Evolutionary conservation across 1,140 invertebrate genomes (phyloP), one percentile per base, ranked within the genome.

Genomic region (Archegozetes longisetosus): DNA sequence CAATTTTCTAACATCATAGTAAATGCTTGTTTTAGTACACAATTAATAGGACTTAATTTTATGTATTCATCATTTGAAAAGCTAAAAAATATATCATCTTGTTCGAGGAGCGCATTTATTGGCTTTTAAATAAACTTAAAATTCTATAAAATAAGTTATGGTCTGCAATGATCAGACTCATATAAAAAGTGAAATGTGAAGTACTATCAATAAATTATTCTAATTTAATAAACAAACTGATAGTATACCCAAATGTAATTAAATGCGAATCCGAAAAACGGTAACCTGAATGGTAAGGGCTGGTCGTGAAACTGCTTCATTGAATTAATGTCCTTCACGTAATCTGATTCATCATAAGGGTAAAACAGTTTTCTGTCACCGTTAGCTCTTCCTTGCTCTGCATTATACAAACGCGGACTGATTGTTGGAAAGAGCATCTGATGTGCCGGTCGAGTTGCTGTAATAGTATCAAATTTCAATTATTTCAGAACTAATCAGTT

Each of bases 231-330:
- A 40, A 40, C 17, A 9, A 40, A 40, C 17, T 40, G 17, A 40
- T 40, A 78, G 0, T 88, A 88, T 2, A 88, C 67, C 72, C 88
- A 79, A 0, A 90, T 91, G 66, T 95, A 94, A 73, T 93, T 93
- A 68, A 84, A 93, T 64, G 88, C 78, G 66, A 93, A 93, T 0
- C 90, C 90, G 68, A 84, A 93, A 74, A 91, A 94, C 0, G 90
- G 90, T 50, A 93, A 71, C 65, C 91, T 86, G 67, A 93, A 94
- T n/a, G 60, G 64, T 22, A 70, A 61, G 26, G 71, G 66, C 25
- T 64, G 58, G 61, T 70, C 69, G 53, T 72, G 61, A 12, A 66
- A 62, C n/a, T 67, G 61, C 61, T 66, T 68, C n/a, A 55, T 60
- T 58, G 64, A 60, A 46, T 64, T 65, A 14, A 67, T 61, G 9